A percentile compares a stretch with the other conserved stretches of the same genome.
Evolutionary conservation across 2,888 invertebrate genomes (phyloP).

Genomic region (Malacosoma neustria): DNA sequence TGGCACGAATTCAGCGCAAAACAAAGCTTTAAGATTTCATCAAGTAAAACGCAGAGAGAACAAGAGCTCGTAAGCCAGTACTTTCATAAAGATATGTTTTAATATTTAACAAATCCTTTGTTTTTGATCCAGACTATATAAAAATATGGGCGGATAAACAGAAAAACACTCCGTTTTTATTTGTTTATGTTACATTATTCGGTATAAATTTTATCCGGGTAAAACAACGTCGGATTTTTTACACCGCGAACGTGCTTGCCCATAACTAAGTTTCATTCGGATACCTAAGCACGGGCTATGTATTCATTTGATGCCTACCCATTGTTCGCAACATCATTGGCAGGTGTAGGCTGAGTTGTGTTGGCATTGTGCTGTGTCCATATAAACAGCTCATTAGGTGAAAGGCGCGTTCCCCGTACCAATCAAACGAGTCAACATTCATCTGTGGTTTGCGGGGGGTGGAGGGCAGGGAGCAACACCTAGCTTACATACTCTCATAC

Average conservation of each 20-base stretch:
- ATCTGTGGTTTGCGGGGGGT: too few species aligned
- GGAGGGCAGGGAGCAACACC: too few species aligned
- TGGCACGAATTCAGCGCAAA: too few species aligned
- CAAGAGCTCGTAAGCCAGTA: not conserved
- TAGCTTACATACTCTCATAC: too few species aligned
- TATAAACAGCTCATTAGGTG: not conserved
- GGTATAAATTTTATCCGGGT: slow-evolving; percentile 22
- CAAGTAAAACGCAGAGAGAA: too few species aligned
- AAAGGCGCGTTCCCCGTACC: not conserved
- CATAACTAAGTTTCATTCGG: slow-evolving; percentile 32
- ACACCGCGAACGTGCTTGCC: slow-evolving; percentile 32
- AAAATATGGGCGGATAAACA: slow-evolving; percentile 25
- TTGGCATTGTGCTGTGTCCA: not conserved
- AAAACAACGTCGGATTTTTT: slow-evolving; percentile 34
- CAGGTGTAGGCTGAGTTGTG: not conserved
- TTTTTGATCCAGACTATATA: not conserved
- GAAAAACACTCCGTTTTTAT: slow-evolving; percentile 31
- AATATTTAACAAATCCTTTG: not conserved
- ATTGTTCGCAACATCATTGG: too few species aligned
- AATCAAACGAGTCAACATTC: not conserved
- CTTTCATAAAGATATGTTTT: not conserved
- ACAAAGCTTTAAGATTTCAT: not conserved
- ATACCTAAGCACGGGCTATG: slow-evolving; percentile 9
- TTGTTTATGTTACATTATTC: slow-evolving; percentile 39
- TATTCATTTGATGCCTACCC: too few species aligned